These are phyloP conservation scores for Gymnodraco acuticeps DNA, from an alignment of 2,797 vertebrate species.

Conservation along the genomic window DNA sequence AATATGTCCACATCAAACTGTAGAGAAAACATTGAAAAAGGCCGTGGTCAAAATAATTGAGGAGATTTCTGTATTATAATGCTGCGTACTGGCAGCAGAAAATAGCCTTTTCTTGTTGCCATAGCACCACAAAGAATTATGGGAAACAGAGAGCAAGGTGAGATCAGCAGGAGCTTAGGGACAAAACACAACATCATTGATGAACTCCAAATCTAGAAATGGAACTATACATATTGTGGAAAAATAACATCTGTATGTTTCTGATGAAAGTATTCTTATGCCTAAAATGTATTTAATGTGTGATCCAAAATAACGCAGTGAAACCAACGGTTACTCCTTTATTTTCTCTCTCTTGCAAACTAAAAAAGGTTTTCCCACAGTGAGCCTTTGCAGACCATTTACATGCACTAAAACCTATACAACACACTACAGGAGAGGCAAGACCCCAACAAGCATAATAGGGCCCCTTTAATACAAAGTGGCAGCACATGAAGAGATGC, in stretches of 20 bases:
- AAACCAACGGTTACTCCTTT: neutral
- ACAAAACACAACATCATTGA: neutral
- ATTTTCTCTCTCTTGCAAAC: too few relatives aligned
- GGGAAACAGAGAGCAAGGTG: conserved; percentile 17
- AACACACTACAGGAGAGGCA: too few relatives aligned
- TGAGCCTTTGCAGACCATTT: neutral
- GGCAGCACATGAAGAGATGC: conserved; percentile 9
- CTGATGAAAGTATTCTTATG: too few relatives aligned
- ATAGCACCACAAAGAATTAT: conserved; percentile 47
- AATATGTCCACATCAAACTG: conserved; percentile 22
- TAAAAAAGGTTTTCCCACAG: too few relatives aligned
- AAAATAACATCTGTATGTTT: neutral
- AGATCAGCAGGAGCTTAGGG: conserved; percentile 6
- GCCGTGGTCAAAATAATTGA: conserved; percentile 27
- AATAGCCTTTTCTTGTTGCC: conserved; percentile 62
- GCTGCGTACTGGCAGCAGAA: conserved; percentile 14
- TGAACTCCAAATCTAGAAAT: neutral
- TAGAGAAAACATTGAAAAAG: conserved; percentile 18
- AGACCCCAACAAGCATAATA: too few relatives aligned
- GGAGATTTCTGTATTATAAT: conserved; percentile 28
- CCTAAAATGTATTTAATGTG: too few relatives aligned
- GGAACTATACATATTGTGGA: neutral
- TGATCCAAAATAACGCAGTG: neutral
- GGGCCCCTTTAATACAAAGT: conserved; percentile 3
- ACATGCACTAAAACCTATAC: too few relatives aligned